Conservation (phyloP, 2,113 vertebrate genomes). For the Alligator mississippiensis region DNA sequence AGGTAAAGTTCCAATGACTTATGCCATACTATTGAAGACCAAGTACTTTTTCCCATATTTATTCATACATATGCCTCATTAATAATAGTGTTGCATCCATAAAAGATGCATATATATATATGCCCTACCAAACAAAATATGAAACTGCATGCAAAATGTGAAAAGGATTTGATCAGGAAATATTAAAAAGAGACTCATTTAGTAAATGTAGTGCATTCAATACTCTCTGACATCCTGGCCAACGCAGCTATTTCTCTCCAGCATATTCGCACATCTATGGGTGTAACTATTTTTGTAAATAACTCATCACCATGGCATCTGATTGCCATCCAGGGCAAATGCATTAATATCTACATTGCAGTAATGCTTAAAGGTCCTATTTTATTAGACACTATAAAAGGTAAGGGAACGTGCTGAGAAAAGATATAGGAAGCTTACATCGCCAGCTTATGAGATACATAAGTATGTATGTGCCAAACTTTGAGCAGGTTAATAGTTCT, state of each 20-base stretch:
- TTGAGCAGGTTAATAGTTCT: neutral
- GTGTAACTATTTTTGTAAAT: neutral
- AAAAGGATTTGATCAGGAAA: neutral
- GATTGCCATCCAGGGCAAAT: neutral
- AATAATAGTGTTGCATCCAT: neutral
- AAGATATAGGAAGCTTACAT: neutral
- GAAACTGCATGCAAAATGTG: neutral
- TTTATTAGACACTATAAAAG: neutral
- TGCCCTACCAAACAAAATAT: neutral
- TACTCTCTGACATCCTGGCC: neutral
- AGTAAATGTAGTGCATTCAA: neutral
- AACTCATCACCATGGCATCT: neutral
- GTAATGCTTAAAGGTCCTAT: neutral
- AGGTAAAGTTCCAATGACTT: neutral
- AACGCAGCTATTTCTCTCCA: neutral
- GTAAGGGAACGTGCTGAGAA: neutral
- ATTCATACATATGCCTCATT: neutral
- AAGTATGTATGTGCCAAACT: neutral
- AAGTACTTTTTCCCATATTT: neutral
- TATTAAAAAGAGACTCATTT: neutral
- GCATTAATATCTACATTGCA: neutral
- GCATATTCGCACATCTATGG: neutral
- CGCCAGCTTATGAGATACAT: neutral
- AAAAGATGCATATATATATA: fast-evolving
- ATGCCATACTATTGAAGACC: neutral